Percentiles rank a stretch among this genome's conserved stretches.
phyloP scores from a whole-genome alignment of 2,797 vertebrate species.

The Botia almorhae region DNA sequence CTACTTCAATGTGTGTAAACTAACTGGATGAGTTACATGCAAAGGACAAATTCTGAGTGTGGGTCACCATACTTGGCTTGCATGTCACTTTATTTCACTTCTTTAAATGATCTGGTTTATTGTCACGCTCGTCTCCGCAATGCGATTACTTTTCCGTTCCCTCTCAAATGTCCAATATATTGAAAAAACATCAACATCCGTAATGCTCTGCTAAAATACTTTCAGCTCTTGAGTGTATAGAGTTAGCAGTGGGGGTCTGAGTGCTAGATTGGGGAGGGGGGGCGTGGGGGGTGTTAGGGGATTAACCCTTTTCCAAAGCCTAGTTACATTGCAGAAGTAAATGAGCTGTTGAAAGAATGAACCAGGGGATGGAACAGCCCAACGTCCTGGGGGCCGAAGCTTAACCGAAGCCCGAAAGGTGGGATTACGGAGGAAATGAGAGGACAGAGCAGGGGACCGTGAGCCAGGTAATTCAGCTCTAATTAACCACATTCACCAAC shows the following conservation, averaged over 20 bases:
- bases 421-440: constrained; percentile 65
- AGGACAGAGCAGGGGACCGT: constrained; percentile 55
- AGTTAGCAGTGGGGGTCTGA: constrained; percentile 51
- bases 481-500: constrained; percentile 59
- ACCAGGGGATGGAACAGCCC: constrained; percentile 44
- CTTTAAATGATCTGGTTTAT: neutral
- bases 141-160: neutral
- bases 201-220: constrained; percentile 13
- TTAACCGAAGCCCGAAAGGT: constrained; percentile 57
- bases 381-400: constrained; percentile 54
- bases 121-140: neutral
- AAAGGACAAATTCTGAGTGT: no score
- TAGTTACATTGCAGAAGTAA: constrained; percentile 64
- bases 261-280: constrained; percentile 48
- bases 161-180: constrained; percentile 5
- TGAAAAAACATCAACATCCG: neutral
- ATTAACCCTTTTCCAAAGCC: constrained; percentile 59
- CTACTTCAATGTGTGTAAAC: no score
- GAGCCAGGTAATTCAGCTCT: constrained; percentile 64
- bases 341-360: constrained; percentile 64
- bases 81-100: neutral
- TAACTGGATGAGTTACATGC: no score
- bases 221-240: constrained; percentile 15
- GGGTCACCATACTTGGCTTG: no score
- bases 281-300: constrained; percentile 47